Base-by-base conservation (phyloP, 2,797 vertebrate genomes). In the Rhinatrema bivittatum region DNA sequence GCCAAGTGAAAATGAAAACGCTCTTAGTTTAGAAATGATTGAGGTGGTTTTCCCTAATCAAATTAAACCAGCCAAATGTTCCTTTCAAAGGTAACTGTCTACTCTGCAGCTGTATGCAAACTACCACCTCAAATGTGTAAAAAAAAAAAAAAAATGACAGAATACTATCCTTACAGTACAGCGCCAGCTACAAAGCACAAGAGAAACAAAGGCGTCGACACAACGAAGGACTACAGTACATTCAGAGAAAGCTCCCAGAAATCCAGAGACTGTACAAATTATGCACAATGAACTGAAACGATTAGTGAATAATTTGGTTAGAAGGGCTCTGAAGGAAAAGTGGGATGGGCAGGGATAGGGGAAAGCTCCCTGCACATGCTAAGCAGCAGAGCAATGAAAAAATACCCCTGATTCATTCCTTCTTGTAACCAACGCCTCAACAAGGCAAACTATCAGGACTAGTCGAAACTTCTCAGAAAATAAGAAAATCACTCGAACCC, bases 61-160 rank as follows among this genome's bases (percentile, higher is more conserved):
- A 86, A 87, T 84, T 84, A 84, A 76, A 82, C 52, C 68, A 51
- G 81, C 82, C 82, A 86, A 87, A 81, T 83, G 75, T 79, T 84
- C 79, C 74, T 85, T 86, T 87, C 84, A 87, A 84, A 85, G 79
- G 81, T 87, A 87, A 86, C 81, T 82, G 81, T 82, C 80, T 83
- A 84, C 76, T 70, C 76, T 78, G 82, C 82, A 87, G 84, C 85
- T 87, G 82, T 87, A 86, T 86, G 82, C 82, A 87, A 87, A 87
- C 76, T 55, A 86, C 76, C 76, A 81, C 76, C 83, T 77, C 79
- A 84, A 81, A 80, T 78, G 79, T 72, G 62, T 28, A 39, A 46
- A 36, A 48, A 29, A 28, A 48, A 32, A 48, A 60, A 72, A 72
- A 65, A 67, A 71, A 59, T 73, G 54, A 73, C 64, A 76, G 79